Evolutionary conservation across 2,113 vertebrate species (phyloP).

Genomic region (Sebastes schlegelii): DNA sequence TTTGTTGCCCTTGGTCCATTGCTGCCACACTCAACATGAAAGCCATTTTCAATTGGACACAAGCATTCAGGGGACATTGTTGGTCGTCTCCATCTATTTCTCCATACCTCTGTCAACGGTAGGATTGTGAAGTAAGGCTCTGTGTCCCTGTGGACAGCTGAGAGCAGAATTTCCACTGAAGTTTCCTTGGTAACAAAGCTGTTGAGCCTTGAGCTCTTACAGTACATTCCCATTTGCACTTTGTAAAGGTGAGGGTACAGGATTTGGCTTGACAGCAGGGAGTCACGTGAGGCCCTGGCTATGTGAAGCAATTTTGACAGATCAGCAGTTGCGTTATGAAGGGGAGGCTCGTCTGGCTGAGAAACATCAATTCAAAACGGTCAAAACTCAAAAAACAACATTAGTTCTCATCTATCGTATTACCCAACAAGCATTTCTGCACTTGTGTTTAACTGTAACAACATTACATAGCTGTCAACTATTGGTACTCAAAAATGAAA

Average conservation of each 20-base stretch:
- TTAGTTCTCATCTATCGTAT: not conserved
- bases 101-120: conserved; percentile 47
- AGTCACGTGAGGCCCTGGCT: conserved; percentile 57
- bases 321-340: conserved; percentile 58
- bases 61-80: conserved; percentile 40
- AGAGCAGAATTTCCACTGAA: conserved; percentile 49
- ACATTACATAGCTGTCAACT: not conserved
- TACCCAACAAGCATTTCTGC: not conserved
- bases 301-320: conserved; percentile 76
- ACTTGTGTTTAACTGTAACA: not conserved
- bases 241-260: conserved; percentile 66
- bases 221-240: conserved; percentile 73
- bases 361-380: conserved; percentile 17
- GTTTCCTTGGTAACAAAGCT: conserved; percentile 78
- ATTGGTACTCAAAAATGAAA: not conserved
- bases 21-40: conserved; percentile 37
- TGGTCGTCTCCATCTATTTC: conserved; percentile 54
- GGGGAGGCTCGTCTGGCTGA: conserved; percentile 16
- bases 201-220: conserved; percentile 64
- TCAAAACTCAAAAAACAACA: not conserved
- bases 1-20: conserved; percentile 19
- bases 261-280: conserved; percentile 75
- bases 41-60: conserved; percentile 53
- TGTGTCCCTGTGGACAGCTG: conserved; percentile 46
- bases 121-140: conserved; percentile 42